Evolutionary conservation across 1,140 invertebrate genomes (phyloP).

Genomic region (Sitodiplosis mosellana): DNA sequence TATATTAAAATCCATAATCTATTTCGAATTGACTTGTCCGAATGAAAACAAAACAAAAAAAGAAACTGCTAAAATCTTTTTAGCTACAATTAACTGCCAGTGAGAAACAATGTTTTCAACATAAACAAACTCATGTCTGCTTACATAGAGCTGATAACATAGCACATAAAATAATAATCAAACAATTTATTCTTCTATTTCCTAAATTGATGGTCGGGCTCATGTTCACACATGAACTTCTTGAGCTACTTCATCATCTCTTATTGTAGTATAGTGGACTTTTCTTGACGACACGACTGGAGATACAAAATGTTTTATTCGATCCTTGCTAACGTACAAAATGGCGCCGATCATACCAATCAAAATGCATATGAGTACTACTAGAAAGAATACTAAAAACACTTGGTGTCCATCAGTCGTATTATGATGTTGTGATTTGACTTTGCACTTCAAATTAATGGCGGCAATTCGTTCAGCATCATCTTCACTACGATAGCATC

Average conservation of each 20-base stretch:
- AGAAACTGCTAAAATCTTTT: too few relatives aligned
- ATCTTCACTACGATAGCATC: constrained; percentile 26
- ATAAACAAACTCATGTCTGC: too few relatives aligned
- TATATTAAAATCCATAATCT: too few relatives aligned
- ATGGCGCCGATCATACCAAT: constrained; percentile 32
- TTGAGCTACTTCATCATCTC: constrained; percentile 25
- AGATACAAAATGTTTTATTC: constrained; percentile 34
- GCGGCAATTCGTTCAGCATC: constrained; percentile 21
- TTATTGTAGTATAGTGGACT: constrained; percentile 54
- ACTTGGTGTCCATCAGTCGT: constrained; percentile 10
- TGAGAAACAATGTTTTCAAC: too few relatives aligned
- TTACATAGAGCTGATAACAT: too few relatives aligned
- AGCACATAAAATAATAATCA: too few relatives aligned
- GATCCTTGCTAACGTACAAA: constrained; percentile 38
- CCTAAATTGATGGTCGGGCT: too few relatives aligned
- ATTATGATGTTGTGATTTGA: constrained; percentile 11
- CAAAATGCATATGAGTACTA: constrained; percentile 34
- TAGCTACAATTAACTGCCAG: too few relatives aligned
- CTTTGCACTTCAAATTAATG: constrained; percentile 18
- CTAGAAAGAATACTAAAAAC: constrained; percentile 32
- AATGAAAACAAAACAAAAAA: too few relatives aligned
- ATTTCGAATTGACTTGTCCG: too few relatives aligned
- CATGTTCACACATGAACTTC: constrained; percentile 25
- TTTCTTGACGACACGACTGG: constrained; percentile 47
- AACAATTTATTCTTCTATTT: too few relatives aligned